Conservation (phyloP, 2,797 vertebrate species). For the Mormyrops attenuatus region DNA sequence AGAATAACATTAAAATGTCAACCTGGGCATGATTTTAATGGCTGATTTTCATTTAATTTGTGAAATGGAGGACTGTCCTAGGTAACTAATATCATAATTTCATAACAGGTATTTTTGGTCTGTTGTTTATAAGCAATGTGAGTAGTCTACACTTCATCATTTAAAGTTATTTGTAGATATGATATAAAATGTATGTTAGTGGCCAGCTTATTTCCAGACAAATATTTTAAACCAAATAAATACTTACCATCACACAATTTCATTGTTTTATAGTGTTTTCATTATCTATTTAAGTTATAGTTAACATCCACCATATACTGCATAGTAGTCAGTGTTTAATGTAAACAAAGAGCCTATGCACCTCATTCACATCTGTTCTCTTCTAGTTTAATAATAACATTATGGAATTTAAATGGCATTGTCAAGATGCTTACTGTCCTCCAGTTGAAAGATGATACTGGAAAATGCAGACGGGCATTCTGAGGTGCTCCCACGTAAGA, state of each 20-base stretch:
- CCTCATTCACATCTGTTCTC: neutral
- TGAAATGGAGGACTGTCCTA: neutral
- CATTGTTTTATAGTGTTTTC: neutral
- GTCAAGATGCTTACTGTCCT: neutral
- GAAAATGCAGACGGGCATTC: conserved; percentile 23
- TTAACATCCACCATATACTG: neutral
- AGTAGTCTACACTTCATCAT: neutral
- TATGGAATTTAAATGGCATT: neutral
- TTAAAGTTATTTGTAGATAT: neutral
- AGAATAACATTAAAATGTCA: neutral
- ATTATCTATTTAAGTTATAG: neutral
- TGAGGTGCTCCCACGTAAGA: conserved; percentile 34
- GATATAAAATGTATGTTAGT: neutral
- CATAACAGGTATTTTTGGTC: neutral
- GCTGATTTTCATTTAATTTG: neutral
- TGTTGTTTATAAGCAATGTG: neutral
- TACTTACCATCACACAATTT: neutral
- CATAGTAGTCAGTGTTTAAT: neutral
- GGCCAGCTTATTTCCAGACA: neutral
- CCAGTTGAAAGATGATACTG: conserved; percentile 44
- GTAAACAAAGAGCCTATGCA: neutral
- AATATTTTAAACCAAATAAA: neutral
- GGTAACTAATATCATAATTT: neutral
- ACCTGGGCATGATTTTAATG: neutral
- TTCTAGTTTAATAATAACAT: neutral